These are phyloP conservation scores for Trisateles emortualis DNA, from an alignment of 2,888 invertebrate species.

Conservation along the genomic window DNA sequence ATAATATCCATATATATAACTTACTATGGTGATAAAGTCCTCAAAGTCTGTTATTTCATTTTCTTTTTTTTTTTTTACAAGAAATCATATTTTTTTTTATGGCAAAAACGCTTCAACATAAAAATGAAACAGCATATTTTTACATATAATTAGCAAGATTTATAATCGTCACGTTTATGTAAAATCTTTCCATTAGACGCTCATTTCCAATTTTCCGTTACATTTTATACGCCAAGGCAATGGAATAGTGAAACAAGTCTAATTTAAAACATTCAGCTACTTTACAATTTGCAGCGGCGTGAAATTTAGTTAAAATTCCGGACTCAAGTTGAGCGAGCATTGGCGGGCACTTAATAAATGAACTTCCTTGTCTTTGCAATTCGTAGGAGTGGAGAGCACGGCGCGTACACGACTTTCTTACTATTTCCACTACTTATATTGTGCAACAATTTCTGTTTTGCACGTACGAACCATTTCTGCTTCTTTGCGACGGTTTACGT, in stretches of 20 bases:
- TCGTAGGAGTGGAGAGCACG: conserved; percentile 21
- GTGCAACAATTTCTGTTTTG: not conserved
- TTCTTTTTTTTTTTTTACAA: conserved; percentile 4
- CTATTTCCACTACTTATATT: conserved; percentile 1
- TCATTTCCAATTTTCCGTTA: not conserved
- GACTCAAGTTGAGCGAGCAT: conserved; percentile 51
- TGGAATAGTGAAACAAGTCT: conserved; percentile 32
- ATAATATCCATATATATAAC: too few species aligned
- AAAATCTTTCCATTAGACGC: not conserved
- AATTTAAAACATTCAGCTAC: conserved; percentile 46
- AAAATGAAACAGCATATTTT: conserved; percentile 6
- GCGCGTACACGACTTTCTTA: conserved; percentile 5
- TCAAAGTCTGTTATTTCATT: too few species aligned
- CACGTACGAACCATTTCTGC: not conserved
- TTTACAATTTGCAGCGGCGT: conserved; percentile 46
- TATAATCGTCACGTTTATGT: conserved; percentile 3
- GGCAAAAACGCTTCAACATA: not conserved
- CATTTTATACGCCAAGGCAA: conserved; percentile 5
- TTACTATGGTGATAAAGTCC: too few species aligned
- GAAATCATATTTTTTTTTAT: too few species aligned
- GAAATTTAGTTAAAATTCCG: conserved; percentile 66
- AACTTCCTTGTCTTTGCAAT: conserved; percentile 60
- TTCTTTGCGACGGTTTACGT: too few species aligned
- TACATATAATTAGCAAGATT: conserved; percentile 7
- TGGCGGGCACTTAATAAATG: conserved; percentile 63